Evolutionary conservation across 2,888 invertebrate genomes (phyloP).

Genomic region (Drosophila setosimentum): DNA sequence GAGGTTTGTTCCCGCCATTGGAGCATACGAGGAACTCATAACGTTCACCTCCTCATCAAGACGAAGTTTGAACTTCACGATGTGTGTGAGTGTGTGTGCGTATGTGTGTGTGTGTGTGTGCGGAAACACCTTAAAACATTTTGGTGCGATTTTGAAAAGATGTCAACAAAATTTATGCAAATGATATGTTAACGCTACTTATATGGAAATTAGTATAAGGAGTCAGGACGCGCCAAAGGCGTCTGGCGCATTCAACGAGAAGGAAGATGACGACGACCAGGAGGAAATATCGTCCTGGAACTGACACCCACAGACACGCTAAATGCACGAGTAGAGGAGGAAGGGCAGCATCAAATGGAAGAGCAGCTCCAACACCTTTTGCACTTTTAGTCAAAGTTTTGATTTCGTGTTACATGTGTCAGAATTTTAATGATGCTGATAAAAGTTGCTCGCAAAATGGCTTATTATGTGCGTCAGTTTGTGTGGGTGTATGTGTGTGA

Average conservation of each 20-base stretch:
- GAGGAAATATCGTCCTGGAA: conserved; percentile 30
- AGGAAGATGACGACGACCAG: conserved; percentile 12
- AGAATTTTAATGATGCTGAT: conserved; percentile 82
- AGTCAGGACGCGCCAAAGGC: conserved; percentile 80
- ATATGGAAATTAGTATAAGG: conserved; percentile 82
- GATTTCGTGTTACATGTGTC: conserved; percentile 81
- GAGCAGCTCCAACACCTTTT: conserved; percentile 68
- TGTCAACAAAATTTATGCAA: conserved; percentile 84
- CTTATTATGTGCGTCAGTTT: conserved; percentile 71
- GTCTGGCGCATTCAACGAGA: conserved; percentile 25
- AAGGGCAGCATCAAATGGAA: conserved; percentile 1
- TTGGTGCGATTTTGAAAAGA: conserved; percentile 83
- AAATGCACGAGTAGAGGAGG: neutral
- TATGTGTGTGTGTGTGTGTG: conserved; percentile 39
- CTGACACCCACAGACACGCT: conserved; percentile 32
- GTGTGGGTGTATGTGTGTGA: conserved; percentile 13
- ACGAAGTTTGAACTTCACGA: conserved; percentile 27
- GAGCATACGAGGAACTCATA: conserved; percentile 29
- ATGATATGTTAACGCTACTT: conserved; percentile 83
- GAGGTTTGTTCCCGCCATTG: conserved; percentile 27
- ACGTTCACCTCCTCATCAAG: conserved; percentile 24
- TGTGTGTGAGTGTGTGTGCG: conserved; percentile 31
- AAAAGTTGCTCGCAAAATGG: conserved; percentile 77
- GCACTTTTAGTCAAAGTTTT: conserved; percentile 81
- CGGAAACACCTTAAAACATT: conserved; percentile 82